phyloP scores from a whole-genome alignment of 35 echinoderm and acorn worm species.

The Nesometra sesokonis region DNA sequence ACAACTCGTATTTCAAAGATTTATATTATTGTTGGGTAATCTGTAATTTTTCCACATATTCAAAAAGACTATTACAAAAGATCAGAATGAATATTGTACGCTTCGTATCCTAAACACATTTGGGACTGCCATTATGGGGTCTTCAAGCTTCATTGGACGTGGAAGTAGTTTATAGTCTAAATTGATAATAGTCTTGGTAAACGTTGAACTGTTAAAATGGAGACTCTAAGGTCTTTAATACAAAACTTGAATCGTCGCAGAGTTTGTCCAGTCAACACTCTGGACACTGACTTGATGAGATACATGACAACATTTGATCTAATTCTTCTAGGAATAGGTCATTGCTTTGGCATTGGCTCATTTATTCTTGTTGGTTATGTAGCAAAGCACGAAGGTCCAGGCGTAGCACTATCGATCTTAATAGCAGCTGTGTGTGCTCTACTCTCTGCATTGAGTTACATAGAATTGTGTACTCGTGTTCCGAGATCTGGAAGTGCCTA shows the following conservation, averaged over 20 bases:
- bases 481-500: constrained; percentile 58
- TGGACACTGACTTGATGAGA: not conserved
- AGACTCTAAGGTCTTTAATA: too few species aligned
- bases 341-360: constrained; percentile 20
- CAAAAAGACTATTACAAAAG: too few species aligned
- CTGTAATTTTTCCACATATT: too few species aligned
- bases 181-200: too few species aligned
- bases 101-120: too few species aligned
- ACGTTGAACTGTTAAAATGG: too few species aligned
- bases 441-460: constrained; percentile 53
- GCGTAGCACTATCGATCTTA: constrained; percentile 34
- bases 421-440: constrained; percentile 44
- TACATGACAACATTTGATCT: constrained; percentile 38
- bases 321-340: constrained; percentile 15
- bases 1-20: too few species aligned
- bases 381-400: constrained; percentile 39
- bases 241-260: not conserved
- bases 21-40: too few species aligned
- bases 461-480: constrained; percentile 45
- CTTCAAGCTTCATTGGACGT: too few species aligned
- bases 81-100: too few species aligned
- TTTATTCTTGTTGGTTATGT: constrained; percentile 32
- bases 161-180: too few species aligned
- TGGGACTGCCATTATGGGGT: too few species aligned
- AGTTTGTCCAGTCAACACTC: not conserved